Base-by-base conservation (phyloP, 2,797 vertebrate species). In the Microctenopoma steveboyesi region DNA sequence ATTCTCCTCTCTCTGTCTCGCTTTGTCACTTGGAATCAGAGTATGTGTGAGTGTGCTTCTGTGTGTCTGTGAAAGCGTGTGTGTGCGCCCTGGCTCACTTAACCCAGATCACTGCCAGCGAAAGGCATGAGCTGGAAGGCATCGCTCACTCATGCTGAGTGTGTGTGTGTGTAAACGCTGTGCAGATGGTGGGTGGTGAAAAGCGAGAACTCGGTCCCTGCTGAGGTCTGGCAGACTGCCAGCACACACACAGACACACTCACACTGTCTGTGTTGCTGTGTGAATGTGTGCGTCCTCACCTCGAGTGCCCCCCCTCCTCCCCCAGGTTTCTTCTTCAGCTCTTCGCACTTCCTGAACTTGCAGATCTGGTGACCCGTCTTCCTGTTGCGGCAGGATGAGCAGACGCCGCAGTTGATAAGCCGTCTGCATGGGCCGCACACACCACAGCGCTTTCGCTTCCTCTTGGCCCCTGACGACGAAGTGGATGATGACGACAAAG, bases 351-450 rank as follows among this genome's bases (percentile, higher is more conserved):
- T 91, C 81, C 91, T 91, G 87, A 92, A 90, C 86, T 97, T 97
- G 93, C 96, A 97, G 95, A 97, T 97, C 95, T 97, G 96, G 90
- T 97, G 96, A 88, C 96, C 96, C 56, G 96, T 97, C 94, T 96
- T 96, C 91, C 96, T 93, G 94, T 97, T 97, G 85, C 96, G 94
- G 91, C 96, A 97, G 58, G 96, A 96, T 74, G 96, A 96, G 90
- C 95, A 96, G 80, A 97, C 97, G 73, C 97, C 96, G 73, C 96
- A 95, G 95, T 96, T 97, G 92, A 95, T 97, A 68, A 97, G 96
- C 84, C 96, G 89, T 82, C 96, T 87, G 93, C 96, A 98, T 78
- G 97, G 96, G 69, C 95, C 95, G 78, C 97, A 98, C 59, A 97
- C 95, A 57, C 96, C 97, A 7, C 96, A 98, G 1, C 97, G 92